Percentiles rank a stretch among this genome's conserved stretches.
Evolutionary conservation across 2,888 invertebrate genomes (phyloP).

Genomic region (Tetheella fluctuosa): DNA sequence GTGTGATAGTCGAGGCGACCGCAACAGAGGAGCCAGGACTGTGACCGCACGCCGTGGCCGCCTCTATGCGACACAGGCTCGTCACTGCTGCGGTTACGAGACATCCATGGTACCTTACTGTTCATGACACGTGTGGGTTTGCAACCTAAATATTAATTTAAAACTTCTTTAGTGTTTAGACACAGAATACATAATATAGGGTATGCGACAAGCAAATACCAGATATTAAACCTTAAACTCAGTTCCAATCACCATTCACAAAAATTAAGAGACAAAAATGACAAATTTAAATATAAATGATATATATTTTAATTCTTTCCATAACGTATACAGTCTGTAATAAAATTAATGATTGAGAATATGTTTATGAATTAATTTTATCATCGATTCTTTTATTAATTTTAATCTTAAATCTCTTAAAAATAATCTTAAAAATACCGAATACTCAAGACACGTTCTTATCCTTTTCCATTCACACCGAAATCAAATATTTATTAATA

Average conservation of each 20-base stretch:
- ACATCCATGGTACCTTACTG: slow-evolving; percentile 40
- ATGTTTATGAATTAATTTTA: too few relatives aligned
- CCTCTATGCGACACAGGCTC: slow-evolving; percentile 38
- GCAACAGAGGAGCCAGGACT: slow-evolving; percentile 52
- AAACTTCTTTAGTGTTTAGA: neutral
- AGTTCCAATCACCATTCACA: too few relatives aligned
- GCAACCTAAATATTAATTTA: neutral
- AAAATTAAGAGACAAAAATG: too few relatives aligned
- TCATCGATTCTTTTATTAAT: too few relatives aligned
- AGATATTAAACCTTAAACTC: too few relatives aligned
- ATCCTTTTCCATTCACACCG: neutral
- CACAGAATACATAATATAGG: neutral
- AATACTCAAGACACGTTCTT: neutral
- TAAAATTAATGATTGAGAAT: too few relatives aligned
- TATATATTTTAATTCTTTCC: too few relatives aligned
- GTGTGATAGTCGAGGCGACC: slow-evolving; percentile 46
- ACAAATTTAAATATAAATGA: too few relatives aligned
- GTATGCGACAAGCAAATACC: too few relatives aligned
- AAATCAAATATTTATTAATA: slow-evolving; percentile 34
- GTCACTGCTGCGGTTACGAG: slow-evolving; percentile 50
- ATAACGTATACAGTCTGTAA: too few relatives aligned
- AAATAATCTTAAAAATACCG: too few relatives aligned
- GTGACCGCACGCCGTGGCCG: slow-evolving; percentile 38
- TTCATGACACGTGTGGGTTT: slow-evolving; percentile 39
- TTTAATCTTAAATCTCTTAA: too few relatives aligned